Evolutionary conservation across 2,113 vertebrate genomes (phyloP).

Genomic region (Ifrita kowaldi): DNA sequence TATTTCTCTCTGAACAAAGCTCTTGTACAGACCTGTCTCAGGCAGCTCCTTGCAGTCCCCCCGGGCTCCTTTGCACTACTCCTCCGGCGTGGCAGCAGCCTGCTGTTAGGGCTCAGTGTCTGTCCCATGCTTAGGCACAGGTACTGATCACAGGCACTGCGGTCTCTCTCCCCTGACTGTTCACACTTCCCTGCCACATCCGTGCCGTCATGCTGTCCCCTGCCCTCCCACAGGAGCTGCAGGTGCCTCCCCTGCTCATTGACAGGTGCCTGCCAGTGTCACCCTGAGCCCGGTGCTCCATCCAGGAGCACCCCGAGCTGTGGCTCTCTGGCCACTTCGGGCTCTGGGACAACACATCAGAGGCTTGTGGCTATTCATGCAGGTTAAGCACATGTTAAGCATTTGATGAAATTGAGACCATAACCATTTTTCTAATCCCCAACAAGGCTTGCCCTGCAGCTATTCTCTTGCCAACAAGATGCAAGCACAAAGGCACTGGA

Average conservation of each 20-base stretch:
- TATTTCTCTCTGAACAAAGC: neutral
- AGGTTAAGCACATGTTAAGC: neutral
- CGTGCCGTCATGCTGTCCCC: rapidly evolving
- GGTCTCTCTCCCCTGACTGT: neutral
- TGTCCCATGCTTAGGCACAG: neutral
- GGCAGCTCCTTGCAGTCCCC: neutral
- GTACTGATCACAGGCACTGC: neutral
- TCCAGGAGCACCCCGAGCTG: neutral
- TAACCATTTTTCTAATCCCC: neutral
- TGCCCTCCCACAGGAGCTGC: neutral
- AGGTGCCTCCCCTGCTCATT: rapidly evolving
- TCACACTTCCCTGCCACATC: neutral
- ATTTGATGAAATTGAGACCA: neutral
- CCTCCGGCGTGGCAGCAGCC: neutral
- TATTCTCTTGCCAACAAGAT: neutral
- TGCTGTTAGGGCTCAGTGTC: neutral
- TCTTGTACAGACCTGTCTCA: neutral
- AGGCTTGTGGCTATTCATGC: neutral
- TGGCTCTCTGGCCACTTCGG: neutral
- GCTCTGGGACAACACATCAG: neutral
- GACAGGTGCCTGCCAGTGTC: rapidly evolving
- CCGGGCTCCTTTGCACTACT: neutral
- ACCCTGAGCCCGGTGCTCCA: rapidly evolving
- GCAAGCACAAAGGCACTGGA: neutral
- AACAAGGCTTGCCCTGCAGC: neutral